Base-by-base conservation (phyloP, 2,113 vertebrate genomes). In the Macquaria australasica region DNA sequence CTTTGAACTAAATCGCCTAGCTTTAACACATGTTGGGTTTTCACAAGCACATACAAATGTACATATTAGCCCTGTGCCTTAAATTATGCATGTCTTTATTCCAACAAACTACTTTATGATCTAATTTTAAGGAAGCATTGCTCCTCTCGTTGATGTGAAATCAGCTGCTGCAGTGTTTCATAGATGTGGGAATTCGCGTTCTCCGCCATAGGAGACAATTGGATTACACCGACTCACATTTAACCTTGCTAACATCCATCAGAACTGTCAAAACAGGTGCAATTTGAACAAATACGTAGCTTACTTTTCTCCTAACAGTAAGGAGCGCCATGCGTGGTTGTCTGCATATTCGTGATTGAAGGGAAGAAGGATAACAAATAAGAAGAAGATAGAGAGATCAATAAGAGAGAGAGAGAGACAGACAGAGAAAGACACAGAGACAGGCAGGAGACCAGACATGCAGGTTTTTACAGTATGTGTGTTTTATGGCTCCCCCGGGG, bases 401-500 rank as follows among this genome's bases (percentile, higher is more conserved):
- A 41, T 34, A 71, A 68, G 37, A 66, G 21, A 68, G 51, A 83
- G 50, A 83, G 50, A 37, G 37, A 67, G 34, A 53, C 16, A 81
- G 78, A 70, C 11, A 84, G 31, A 83, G 39, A 70, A 5, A 75
- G 55, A 69, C 15, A 83, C 0, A 3, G 55, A 86, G 87, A 82
- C 60, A 68, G 82, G 79, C 73, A 90, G 85, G 31, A 87, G 91
- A 93, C 56, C 79, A 93, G 89, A 83, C 88, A 85, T 80, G 88
- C 79, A 91, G 69, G 41, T 69, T 87, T 89, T 86, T 82, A 91
- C 78, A 85, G 41, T 82, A 58, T 73, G 83, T 85, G 75, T 84
- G 81, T 84, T 90, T 87, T 87, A 86, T 77, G 79, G 87, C 79
- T 83, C 71, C 82, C 92, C 71, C 2, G n/a, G 66, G 93, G 89